Base-by-base conservation (phyloP, 2,113 vertebrate genomes). In the Notothenia coriiceps region DNA sequence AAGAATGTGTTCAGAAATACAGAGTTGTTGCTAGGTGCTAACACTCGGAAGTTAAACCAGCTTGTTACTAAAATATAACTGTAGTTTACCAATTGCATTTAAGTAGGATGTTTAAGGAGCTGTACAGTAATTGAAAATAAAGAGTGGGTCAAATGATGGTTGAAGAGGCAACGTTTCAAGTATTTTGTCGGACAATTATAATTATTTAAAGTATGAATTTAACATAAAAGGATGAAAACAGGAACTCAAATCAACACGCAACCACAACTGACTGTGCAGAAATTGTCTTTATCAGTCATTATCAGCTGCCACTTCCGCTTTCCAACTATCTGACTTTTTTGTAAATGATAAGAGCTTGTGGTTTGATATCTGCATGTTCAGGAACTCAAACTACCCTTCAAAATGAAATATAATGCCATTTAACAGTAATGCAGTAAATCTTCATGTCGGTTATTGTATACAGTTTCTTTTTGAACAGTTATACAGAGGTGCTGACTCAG, bases 1-100 rank as follows among this genome's bases (percentile, higher is more conserved):
- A 66, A 43, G 74, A 84, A 74, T 64, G 79, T 47, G 49, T 50
- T 52, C 14, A 50, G 18, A 18, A 59, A 49, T 40, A 51, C 25
- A 49, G 43, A 69, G 18, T n/a, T 40, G 13, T 63, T 7, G 35
- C 7, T 13, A 17, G 8, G 18, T 33, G 29, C n/a, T 63, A 52
- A 73, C 20, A 3, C 2, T 40, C 35, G 29, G 47, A 72, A 40
- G 9, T 61, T 70, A 13, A 44, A 49, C 2, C 18, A 2, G 17
- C 1, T 7, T 8, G 18, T 13, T 70, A 40, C 54, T 35, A 55
- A 67, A 62, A 20, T 4, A 4, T 6, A 8, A 25, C 13, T 66
- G 44, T n/a, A 35, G 47, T 12, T 18, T 11, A 56, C 2, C 4
- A 18, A 13, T 47, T 3, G 18, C 3, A 10, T 50, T 40, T 25